Evolutionary conservation across 2,113 vertebrate genomes (phyloP), one percentile per base, ranked within the genome.

Genomic region (Indicator maculatus): DNA sequence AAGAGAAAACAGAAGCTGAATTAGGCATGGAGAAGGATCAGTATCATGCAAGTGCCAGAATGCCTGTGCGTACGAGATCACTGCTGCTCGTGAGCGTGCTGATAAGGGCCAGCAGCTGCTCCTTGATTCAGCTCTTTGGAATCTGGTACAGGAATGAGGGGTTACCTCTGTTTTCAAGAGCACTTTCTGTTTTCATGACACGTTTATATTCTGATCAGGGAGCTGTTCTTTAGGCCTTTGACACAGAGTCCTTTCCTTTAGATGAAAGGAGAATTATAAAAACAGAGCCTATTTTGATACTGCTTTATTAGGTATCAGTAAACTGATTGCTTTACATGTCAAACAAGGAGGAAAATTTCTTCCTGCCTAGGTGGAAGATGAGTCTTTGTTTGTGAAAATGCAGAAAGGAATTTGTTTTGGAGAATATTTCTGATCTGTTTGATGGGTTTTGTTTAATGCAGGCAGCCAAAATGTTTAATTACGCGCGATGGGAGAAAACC

Each of bases 391-490:
- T 95, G 91, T 69, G n/a, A 72, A 89, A 95, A 75, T 6, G 10
- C 28, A 59, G 59, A 82, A 45, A n/a, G 45, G 61, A 65, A 77
- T 39, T 67, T 81, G 78, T 78, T 86, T 81, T 50, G 26, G 44
- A 72, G 24, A 64, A 38, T 84, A 88, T 69, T 90, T 82, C 41
- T 77, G 93, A 86, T 70, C 14, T 0, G 0, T 53, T 91, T 95
- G 82, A 56, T 76, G 95, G 1, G 60, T 93, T 96, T 88, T 88
- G 20, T 94, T 87, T 63, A 88, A 79, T 97, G 92, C 78, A 99
- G 99, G 98, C 98, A 61, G 99, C 99, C 70, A 99, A 99, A 97
- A 93, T 99, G 94, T 98, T 99, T 95, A 98, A 99, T 96, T 99
- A 99, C 0, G 99, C 99, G 72, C 98, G 85, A 89, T 99, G 98